Evolutionary conservation across 2,797 vertebrate species (phyloP), one percentile per base, ranked within the genome.

Genomic region (Odontamblyopus rebecca): DNA sequence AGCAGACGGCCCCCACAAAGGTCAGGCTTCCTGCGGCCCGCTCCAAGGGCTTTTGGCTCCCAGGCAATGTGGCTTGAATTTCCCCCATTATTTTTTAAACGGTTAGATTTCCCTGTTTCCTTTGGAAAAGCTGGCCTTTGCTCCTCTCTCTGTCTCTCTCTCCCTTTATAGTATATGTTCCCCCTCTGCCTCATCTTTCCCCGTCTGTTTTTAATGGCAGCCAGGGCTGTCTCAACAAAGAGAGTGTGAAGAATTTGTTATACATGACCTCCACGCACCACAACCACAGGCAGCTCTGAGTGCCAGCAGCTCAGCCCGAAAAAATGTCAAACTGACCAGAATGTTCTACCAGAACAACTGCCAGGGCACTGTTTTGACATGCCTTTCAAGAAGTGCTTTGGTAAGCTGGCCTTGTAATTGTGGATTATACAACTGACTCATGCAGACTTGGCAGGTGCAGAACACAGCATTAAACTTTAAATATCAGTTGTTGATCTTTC

Each of bases 161-260:
- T 79, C 66, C 82, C 64, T 83, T 68, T 83, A 0, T 76, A 27
- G 57, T 73, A 72, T 86, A 82, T 83, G 79, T 84, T 81, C 85
- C 84, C 82, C 75, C 67, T 74, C 79, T 82, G 85, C 84, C 86
- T 90, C 80, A 61, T 89, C 86, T 85, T 85, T 87, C 88, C 81
- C 77, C 32, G 74, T 86, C 74, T 89, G 86, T 92, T 89, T 91
- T 90, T 91, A 83, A 91, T 91, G 88, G 86, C 85, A 79, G 76
- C 76, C 86, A 64, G 72, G 83, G 83, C 82, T 91, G 85, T 88
- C 90, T 90, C 88, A 79, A 88, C 89, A 89, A 85, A 89, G 89
- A 89, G 84, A 92, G 91, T 92, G 93, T 89, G 89, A 93, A 92
- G 91, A 93, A 93, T 93, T 92, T 93, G 93, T 95, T 93, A 86